These are phyloP conservation scores for Gryllus longicercus DNA, from an alignment of 2,888 invertebrate genomes.

Conservation along the genomic window DNA sequence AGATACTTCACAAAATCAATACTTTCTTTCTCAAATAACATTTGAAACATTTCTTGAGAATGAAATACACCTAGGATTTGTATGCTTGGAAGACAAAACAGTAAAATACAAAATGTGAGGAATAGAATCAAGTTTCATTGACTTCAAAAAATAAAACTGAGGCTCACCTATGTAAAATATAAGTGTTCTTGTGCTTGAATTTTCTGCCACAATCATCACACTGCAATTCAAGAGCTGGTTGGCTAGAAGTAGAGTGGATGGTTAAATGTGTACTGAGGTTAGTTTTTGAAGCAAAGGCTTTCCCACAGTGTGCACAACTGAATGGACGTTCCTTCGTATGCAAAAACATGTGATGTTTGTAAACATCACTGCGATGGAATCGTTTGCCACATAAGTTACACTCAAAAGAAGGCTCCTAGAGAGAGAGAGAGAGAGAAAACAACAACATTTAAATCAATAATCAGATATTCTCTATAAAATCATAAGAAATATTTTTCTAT, in stretches of 20 bases:
- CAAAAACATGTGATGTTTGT: constrained; percentile 28
- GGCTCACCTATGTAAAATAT: constrained; percentile 30
- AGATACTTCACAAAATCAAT: no score
- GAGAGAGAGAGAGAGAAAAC: neutral
- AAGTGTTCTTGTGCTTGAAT: constrained; percentile 31
- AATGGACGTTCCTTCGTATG: constrained; percentile 29
- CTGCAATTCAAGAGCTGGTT: constrained; percentile 20
- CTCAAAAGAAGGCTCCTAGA: constrained; percentile 25
- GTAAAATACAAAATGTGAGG: no score
- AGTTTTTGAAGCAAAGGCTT: constrained; percentile 30
- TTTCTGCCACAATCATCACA: constrained; percentile 31
- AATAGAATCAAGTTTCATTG: no score
- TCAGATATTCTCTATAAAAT: no score
- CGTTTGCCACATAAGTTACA: constrained; percentile 30
- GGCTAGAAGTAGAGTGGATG: constrained; percentile 25
- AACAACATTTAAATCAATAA: no score
- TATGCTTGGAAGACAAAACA: no score
- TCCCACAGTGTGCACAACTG: constrained; percentile 33
- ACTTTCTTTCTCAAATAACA: no score
- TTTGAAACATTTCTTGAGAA: no score
- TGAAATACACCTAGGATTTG: no score
- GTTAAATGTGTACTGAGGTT: constrained; percentile 29
- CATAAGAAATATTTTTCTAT: no score
- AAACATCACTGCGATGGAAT: constrained; percentile 31
- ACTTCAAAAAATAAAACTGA: no score